Evolutionary conservation across 2,113 vertebrate species (phyloP), one percentile per base, ranked within the genome.

Genomic region (Amphiprion ocellaris): DNA sequence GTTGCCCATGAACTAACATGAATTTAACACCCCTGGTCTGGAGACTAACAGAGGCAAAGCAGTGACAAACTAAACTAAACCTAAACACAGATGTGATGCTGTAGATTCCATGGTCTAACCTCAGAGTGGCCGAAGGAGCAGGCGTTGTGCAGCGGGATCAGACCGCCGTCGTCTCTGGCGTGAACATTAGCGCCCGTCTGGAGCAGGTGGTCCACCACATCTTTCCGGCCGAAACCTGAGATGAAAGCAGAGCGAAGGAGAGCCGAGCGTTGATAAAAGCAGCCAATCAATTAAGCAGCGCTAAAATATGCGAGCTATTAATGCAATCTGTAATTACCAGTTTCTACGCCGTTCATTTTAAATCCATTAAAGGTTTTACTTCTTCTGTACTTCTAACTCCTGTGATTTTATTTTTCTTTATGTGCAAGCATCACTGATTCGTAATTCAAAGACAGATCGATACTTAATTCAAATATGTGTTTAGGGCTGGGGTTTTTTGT

Each of bases 81-180:
- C 7, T 7, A 37, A 37, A 37, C 33, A 30, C 30, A 30, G 6
- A 4, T 5, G 30, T 6, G 30, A 30, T 4, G 4, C 30, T 30
- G 5, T 33, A 6, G 33, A 7, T 33, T 33, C 4, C 6, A 6
- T 30, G 3, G 21, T 52, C 79, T 81, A 55, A 92, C 92, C 91
- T 99, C 98, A 0, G 97, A 97, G 62, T 99, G 98, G 74, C 97
- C 97, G 60, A 99, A 99, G 4, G 98, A 99, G 84, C 98, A 99
- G 78, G 98, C 98, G 0, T 99, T 99, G 93, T 99, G 98, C 30
- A 99, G 96, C n/a, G 97, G 96, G 92, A 99, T 97, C 67, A 99
- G 96, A n/a, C 98, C 98, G 0, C 98, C 98, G 39, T 99, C 98
- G 69, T 99, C 98, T 50, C 96, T 94, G 0, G 97, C 97, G 0